These are phyloP conservation scores for Scelioninae gen. 2 DNA, from an alignment of 2,888 invertebrate species.

Conservation along the genomic window DNA sequence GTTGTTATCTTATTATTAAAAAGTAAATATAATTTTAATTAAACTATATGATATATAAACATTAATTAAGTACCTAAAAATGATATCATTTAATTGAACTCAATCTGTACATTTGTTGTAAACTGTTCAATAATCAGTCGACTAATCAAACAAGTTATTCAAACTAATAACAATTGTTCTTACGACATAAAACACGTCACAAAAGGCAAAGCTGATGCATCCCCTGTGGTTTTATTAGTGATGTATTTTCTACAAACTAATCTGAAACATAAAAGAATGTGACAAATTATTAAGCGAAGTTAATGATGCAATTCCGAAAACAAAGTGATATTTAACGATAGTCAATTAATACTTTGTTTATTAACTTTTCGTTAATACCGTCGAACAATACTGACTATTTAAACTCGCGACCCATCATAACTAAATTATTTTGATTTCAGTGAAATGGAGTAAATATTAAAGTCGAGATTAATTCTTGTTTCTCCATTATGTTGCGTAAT, in stretches of 20 bases:
- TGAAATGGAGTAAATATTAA: constrained; percentile 34
- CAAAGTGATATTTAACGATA: not conserved
- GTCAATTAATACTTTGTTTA: constrained; percentile 14
- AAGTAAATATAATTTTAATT: too few species aligned
- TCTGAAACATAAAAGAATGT: constrained; percentile 73
- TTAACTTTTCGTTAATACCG: constrained; percentile 8
- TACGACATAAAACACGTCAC: constrained; percentile 86
- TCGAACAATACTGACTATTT: constrained; percentile 12
- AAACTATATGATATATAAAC: too few species aligned
- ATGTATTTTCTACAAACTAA: constrained; percentile 87
- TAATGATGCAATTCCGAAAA: not conserved
- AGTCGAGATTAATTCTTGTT: constrained; percentile 41
- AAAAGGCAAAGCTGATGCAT: constrained; percentile 86
- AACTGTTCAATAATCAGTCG: too few species aligned
- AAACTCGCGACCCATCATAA: constrained; percentile 13
- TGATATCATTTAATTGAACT: too few species aligned
- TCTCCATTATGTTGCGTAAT: constrained; percentile 38
- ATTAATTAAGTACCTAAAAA: too few species aligned
- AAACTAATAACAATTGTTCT: constrained; percentile 62
- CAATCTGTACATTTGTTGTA: too few species aligned
- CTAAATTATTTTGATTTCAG: constrained; percentile 29
- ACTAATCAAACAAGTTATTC: too few species aligned
- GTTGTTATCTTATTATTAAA: too few species aligned
- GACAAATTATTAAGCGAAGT: not conserved
- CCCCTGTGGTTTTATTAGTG: constrained; percentile 84